These are phyloP conservation scores for Neogale vison DNA, from an alignment of 2,113 vertebrate species.

Conservation along the genomic window DNA sequence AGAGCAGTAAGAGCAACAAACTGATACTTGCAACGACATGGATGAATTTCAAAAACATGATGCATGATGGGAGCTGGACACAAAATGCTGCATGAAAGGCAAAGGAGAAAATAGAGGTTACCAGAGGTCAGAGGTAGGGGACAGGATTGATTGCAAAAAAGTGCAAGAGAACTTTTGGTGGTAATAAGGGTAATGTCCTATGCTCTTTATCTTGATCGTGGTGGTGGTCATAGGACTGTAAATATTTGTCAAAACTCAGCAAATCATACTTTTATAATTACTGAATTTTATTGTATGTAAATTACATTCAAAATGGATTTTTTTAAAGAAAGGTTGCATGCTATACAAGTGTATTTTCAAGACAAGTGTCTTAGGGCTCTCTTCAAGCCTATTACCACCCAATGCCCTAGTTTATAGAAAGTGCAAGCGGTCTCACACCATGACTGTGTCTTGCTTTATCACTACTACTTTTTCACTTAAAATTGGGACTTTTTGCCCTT, in stretches of 20 bases:
- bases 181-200: neutral
- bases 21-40: neutral
- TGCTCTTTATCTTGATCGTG: neutral
- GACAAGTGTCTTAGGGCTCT: neutral
- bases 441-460: neutral
- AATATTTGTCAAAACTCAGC: neutral
- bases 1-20: neutral
- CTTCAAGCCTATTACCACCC: neutral
- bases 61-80: neutral
- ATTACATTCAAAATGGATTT: neutral
- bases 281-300: neutral
- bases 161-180: neutral
- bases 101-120: neutral
- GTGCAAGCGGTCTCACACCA: neutral
- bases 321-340: neutral
- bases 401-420: neutral
- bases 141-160: neutral
- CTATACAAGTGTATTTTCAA: neutral
- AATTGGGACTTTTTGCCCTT: neutral
- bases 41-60: neutral
- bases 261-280: neutral
- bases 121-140: neutral
- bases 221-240: neutral
- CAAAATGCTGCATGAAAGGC: neutral
- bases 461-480: neutral